phyloP scores from a whole-genome alignment of 1,140 invertebrate species.

The Bombus superbus region DNA sequence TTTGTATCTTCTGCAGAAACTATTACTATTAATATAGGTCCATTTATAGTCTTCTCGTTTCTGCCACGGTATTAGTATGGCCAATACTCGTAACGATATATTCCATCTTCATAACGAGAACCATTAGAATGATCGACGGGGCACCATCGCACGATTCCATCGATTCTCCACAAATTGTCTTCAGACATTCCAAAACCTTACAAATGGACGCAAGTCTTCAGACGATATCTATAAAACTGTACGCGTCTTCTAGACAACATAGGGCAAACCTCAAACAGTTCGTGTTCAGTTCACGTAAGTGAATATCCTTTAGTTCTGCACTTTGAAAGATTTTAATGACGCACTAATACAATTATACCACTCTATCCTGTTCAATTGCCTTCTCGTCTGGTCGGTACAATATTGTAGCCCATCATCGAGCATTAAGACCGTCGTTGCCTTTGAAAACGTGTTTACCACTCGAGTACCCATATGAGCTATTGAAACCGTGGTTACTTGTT shows the following conservation, averaged over 20 bases:
- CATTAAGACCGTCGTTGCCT: conserved; percentile 1
- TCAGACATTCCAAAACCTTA: too few relatives aligned
- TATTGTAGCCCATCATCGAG: neutral
- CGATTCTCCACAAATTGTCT: too few relatives aligned
- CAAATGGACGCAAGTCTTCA: too few relatives aligned
- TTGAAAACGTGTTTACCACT: conserved; percentile 33
- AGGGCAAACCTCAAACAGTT: neutral
- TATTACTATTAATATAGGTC: too few relatives aligned
- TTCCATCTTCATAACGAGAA: too few relatives aligned
- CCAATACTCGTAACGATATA: too few relatives aligned
- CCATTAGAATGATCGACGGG: too few relatives aligned
- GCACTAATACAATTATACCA: neutral
- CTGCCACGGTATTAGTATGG: too few relatives aligned
- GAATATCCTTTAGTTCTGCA: neutral
- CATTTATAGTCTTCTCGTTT: too few relatives aligned
- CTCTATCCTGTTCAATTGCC: conserved; percentile 13
- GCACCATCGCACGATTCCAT: too few relatives aligned
- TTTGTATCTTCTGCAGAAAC: too few relatives aligned
- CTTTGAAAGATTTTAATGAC: neutral
- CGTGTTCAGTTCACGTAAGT: neutral
- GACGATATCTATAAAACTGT: too few relatives aligned
- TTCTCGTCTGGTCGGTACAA: neutral
- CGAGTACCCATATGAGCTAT: neutral
- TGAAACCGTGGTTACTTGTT: conserved; percentile 8
- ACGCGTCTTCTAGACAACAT: neutral